Conservation (phyloP, 2,888 invertebrate species). For the Drosophila lacicola region DNA sequence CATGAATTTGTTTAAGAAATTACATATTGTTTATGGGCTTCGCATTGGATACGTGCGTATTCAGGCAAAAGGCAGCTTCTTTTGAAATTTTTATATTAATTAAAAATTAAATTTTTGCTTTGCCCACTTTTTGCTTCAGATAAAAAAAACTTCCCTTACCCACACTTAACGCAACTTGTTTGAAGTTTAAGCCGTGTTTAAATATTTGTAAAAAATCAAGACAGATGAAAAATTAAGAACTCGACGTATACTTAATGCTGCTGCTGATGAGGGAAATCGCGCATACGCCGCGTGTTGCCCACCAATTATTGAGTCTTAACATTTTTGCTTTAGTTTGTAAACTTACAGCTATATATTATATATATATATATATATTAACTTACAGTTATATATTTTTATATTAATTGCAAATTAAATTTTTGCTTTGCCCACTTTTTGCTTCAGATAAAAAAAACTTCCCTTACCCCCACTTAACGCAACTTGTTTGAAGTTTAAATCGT, state of each 20-base stretch:
- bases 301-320: conserved; percentile 26
- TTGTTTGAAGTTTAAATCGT: conserved; percentile 54
- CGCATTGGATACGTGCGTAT: conserved; percentile 14
- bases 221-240: conserved; percentile 40
- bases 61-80: conserved; percentile 48
- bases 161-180: conserved; percentile 12
- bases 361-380: too few relatives aligned
- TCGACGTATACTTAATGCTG: conserved; percentile 42
- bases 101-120: conserved; percentile 58
- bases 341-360: conserved; percentile 28
- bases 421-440: conserved; percentile 29
- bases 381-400: too few relatives aligned
- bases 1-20: conserved; percentile 42
- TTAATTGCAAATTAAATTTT: conserved; percentile 68
- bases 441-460: conserved; percentile 42
- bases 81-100: conserved; percentile 60
- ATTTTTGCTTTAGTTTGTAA: conserved; percentile 49
- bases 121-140: conserved; percentile 37
- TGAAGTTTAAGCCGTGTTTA: conserved; percentile 54
- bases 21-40: conserved; percentile 35
- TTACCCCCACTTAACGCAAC: background rate
- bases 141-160: conserved; percentile 39
- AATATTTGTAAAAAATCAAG: conserved; percentile 51
- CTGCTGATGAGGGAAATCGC: conserved; percentile 34
- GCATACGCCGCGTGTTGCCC: conserved; percentile 49